Conservation (phyloP, 1,140 invertebrate species). For the Lamellibrachia luymesi region DNA sequence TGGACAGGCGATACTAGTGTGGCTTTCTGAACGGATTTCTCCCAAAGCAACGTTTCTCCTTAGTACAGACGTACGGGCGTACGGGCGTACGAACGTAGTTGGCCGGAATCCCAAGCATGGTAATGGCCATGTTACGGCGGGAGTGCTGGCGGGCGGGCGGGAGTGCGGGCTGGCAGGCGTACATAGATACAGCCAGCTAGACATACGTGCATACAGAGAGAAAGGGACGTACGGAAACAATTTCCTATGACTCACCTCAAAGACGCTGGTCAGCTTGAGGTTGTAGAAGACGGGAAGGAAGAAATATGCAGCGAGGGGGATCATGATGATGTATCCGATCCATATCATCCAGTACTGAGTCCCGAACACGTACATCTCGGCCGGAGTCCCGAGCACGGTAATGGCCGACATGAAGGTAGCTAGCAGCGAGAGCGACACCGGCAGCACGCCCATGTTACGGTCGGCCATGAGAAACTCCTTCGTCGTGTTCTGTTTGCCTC, state of each 20-base stretch:
- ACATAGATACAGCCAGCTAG: too few species aligned
- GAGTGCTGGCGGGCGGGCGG: too few species aligned
- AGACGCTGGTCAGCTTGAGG: constrained; percentile 50
- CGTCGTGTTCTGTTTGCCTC: constrained; percentile 54
- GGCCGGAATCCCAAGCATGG: too few species aligned
- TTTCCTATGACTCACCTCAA: constrained; percentile 41
- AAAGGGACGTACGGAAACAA: too few species aligned
- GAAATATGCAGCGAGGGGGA: constrained; percentile 37
- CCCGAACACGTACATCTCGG: constrained; percentile 72
- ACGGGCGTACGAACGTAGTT: too few species aligned
- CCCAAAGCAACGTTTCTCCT: too few species aligned
- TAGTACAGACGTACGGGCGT: too few species aligned
- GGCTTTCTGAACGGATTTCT: too few species aligned
- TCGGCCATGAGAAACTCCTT: constrained; percentile 78
- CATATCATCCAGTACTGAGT: constrained; percentile 45
- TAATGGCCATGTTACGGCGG: too few species aligned
- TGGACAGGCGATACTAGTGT: too few species aligned
- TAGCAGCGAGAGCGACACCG: constrained; percentile 47
- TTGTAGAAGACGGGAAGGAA: constrained; percentile 54
- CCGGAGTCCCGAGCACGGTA: constrained; percentile 56
- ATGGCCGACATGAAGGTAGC: neutral
- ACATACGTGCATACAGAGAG: too few species aligned
- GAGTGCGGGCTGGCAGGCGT: too few species aligned
- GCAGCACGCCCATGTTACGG: constrained; percentile 57
- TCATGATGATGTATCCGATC: constrained; percentile 39